Conservation (phyloP, 2,888 invertebrate genomes). For the Protophormia terraenovae region DNA sequence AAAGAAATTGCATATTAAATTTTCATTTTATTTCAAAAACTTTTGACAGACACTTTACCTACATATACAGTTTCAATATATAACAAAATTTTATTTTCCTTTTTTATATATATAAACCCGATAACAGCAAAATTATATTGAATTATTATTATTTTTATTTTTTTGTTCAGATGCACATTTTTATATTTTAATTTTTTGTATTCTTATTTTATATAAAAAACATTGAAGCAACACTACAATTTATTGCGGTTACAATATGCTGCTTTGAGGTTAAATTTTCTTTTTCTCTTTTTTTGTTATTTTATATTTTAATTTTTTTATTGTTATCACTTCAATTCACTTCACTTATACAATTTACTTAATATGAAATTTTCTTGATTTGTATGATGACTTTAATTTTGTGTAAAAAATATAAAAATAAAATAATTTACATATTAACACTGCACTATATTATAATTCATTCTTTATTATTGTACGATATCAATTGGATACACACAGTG, state of each 20-base stretch:
- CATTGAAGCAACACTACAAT: slow-evolving; percentile 19
- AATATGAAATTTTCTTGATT: slow-evolving; percentile 16
- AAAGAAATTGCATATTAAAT: too few species aligned
- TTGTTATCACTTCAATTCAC: slow-evolving; percentile 22
- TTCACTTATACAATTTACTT: slow-evolving; percentile 3
- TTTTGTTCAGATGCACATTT: not conserved
- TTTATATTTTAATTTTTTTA: not conserved
- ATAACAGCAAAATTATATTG: slow-evolving; percentile 27
- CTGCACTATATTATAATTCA: slow-evolving; percentile 20
- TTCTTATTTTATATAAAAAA: slow-evolving; percentile 12
- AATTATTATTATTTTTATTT: not conserved
- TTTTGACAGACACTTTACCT: slow-evolving; percentile 6
- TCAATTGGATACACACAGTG: not conserved
- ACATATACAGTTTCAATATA: slow-evolving; percentile 1
- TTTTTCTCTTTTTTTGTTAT: not conserved
- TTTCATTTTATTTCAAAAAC: not conserved
- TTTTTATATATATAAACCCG: slow-evolving; percentile 8
- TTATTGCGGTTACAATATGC: slow-evolving; percentile 45
- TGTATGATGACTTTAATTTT: slow-evolving; percentile 8
- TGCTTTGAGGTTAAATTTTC: slow-evolving; percentile 30
- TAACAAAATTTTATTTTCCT: slow-evolving; percentile 6
- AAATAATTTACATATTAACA: slow-evolving; percentile 18
- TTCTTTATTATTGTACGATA: slow-evolving; percentile 3
- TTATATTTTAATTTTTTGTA: not conserved
- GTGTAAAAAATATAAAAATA: slow-evolving; percentile 7